A percentile compares a stretch with the other conserved stretches of the same genome.
phyloP scores from a whole-genome alignment of 2,797 vertebrate genomes.

The Microctenopoma lineatum region DNA sequence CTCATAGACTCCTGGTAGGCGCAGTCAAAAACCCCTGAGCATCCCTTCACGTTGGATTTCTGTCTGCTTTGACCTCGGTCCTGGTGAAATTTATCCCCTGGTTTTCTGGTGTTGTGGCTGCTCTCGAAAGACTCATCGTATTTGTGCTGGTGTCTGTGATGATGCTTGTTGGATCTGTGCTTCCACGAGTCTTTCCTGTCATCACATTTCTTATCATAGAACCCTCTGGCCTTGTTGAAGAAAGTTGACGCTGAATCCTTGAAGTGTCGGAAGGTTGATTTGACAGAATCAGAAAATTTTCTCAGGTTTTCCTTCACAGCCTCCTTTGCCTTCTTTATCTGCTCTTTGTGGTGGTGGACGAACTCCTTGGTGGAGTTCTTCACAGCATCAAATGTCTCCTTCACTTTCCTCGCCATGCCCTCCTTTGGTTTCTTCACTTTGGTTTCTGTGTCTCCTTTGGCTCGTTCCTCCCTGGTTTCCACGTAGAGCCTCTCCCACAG shows the following conservation, averaged over 20 bases:
- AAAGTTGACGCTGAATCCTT: constrained; percentile 91
- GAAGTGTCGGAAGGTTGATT: constrained; percentile 94
- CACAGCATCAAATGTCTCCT: constrained; percentile 95
- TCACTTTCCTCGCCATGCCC: constrained; percentile 89
- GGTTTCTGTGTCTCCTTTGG: constrained; percentile 84
- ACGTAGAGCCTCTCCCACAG: constrained; percentile 97
- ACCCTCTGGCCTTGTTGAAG: constrained; percentile 86
- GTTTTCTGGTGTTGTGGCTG: constrained; percentile 75
- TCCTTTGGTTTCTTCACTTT: constrained; percentile 85
- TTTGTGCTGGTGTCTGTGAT: constrained; percentile 62
- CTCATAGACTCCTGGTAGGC: constrained; percentile 89
- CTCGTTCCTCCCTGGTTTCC: constrained; percentile 88
- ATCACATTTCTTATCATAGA: constrained; percentile 68
- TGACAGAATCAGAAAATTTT: constrained; percentile 97
- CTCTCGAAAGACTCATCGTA: constrained; percentile 52
- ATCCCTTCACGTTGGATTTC: constrained; percentile 80
- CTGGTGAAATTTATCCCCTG: constrained; percentile 63
- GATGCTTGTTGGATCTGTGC: constrained; percentile 69
- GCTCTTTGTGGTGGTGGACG: constrained; percentile 97
- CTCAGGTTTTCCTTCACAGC: constrained; percentile 96
- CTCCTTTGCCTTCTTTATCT: constrained; percentile 97
- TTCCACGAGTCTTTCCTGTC: constrained; percentile 77
- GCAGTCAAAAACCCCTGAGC: constrained; percentile 88
- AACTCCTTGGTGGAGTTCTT: constrained; percentile 99
- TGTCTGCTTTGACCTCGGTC: constrained; percentile 56